Evolutionary conservation across 2,888 invertebrate species (phyloP).

Genomic region (Drosophila conformis): DNA sequence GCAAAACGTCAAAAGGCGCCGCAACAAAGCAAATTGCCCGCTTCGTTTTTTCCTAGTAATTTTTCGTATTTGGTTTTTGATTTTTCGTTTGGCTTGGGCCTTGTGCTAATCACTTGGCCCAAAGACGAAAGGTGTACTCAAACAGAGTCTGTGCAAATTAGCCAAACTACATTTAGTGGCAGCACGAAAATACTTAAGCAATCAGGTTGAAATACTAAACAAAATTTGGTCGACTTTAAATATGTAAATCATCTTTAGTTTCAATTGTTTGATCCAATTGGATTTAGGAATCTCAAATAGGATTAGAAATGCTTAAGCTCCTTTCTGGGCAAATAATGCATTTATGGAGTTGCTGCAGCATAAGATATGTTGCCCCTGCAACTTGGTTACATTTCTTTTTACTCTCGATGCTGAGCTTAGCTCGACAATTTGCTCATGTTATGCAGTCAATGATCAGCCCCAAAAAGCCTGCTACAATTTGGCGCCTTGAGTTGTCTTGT

Average conservation of each 20-base stretch:
- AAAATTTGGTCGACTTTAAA: not conserved
- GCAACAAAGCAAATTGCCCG: constrained; percentile 50
- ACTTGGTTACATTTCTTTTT: not conserved
- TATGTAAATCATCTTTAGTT: not conserved
- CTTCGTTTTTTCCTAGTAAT: constrained; percentile 15
- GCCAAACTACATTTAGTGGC: constrained; percentile 27
- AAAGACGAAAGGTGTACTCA: constrained; percentile 33
- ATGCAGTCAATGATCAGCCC: not conserved
- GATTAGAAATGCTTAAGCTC: not conserved
- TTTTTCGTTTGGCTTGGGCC: constrained; percentile 21
- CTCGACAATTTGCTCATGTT: not conserved
- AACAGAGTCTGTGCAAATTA: constrained; percentile 54
- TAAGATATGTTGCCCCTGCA: no score
- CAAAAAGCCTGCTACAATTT: constrained; percentile 26
- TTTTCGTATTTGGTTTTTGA: constrained; percentile 13
- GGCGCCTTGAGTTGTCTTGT: constrained; percentile 29
- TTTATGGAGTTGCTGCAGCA: not conserved
- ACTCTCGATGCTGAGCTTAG: not conserved
- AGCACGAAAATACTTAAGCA: not conserved
- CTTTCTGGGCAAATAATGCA: not conserved
- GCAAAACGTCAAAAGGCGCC: constrained; percentile 53
- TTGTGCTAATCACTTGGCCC: constrained; percentile 33
- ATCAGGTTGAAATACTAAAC: not conserved
- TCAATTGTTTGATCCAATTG: not conserved
- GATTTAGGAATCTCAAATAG: no score